Evolutionary conservation across 35 echinoderm and acorn worm genomes (phyloP), one percentile per base, ranked within the genome.

Genomic region (Ophioderma brevispina): DNA sequence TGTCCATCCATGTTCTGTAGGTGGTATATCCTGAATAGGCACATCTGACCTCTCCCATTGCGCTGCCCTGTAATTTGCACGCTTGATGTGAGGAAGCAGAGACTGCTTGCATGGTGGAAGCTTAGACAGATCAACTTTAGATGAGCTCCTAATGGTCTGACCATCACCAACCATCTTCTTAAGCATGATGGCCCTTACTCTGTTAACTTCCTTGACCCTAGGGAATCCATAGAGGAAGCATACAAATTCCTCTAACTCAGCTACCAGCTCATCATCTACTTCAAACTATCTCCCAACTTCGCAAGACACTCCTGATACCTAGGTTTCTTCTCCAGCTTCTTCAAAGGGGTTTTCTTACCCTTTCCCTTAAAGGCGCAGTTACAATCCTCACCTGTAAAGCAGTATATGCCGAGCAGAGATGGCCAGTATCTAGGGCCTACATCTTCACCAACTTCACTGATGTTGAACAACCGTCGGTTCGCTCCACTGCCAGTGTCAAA

Each of bases 401-500:
- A 78, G 46, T 89, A 80, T 5, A 89, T 17, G 46, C 38, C 87
- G 10, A 89, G 75, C 36, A 89, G 37, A 1, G 87, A 78, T 25
- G 33, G 37, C 13, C 18, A 46, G 21, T 33, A 46, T 13, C 21
- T 43, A 25, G 75, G 87, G 75, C 75, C 76, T 23, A 80, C 37
- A 30, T 78, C 76, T 11, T 89, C 28, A 80, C 39, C 87, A 37
- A 80, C 10, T 18, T 89, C 87, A 89, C 33, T 80, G 87, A 80
- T 89, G 87, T 89, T 89, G n/a, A 90, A 33, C 8, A 90, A 38
- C 70, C 81, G 84, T 55, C 41, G 79, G 31, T 89, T 89, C 31
- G 17, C 64, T 84, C 87, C 78, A 40, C 78, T 89, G 19, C 89
- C 36, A 14, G 89, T 90, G 38, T 90, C 89, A 84, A 90, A 90